Evolutionary conservation across 1,140 invertebrate genomes (phyloP).

Genomic region (Planococcus citri): DNA sequence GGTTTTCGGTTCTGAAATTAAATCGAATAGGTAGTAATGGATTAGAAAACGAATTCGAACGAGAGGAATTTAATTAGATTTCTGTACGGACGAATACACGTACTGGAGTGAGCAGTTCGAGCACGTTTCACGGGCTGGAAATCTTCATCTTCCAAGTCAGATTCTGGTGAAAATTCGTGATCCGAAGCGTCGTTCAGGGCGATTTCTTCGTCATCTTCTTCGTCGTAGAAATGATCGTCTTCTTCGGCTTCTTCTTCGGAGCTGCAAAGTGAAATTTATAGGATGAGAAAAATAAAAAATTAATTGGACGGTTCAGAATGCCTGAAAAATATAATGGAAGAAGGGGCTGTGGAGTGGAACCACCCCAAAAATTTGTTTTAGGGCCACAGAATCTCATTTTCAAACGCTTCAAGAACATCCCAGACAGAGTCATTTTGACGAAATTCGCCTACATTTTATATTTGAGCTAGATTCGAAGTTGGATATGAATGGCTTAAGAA

Average conservation of each 20-base stretch:
- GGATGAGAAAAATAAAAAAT: neutral
- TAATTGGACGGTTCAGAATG: neutral
- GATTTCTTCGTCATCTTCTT: conserved; percentile 38
- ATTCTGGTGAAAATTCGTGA: conserved; percentile 79
- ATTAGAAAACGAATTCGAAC: neutral
- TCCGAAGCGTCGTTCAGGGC: conserved; percentile 53
- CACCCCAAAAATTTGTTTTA: neutral
- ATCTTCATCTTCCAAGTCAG: conserved; percentile 48
- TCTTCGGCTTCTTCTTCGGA: conserved; percentile 46
- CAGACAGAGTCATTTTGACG: too few relatives aligned
- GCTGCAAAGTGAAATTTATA: conserved; percentile 30
- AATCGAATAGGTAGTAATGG: neutral
- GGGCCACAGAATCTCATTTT: too few relatives aligned
- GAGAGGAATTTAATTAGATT: neutral
- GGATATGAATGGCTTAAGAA: too few relatives aligned
- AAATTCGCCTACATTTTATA: too few relatives aligned
- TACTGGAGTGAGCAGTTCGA: conserved; percentile 40
- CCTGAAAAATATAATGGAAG: neutral
- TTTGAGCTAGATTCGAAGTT: too few relatives aligned
- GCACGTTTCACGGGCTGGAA: conserved; percentile 51
- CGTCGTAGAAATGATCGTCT: conserved; percentile 37
- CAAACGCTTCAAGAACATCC: too few relatives aligned
- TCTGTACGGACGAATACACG: neutral
- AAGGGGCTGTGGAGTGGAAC: neutral
- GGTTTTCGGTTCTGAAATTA: conserved; percentile 32